Evolutionary conservation across 2,797 vertebrate genomes (phyloP).

Genomic region (Smutsia gigantea): DNA sequence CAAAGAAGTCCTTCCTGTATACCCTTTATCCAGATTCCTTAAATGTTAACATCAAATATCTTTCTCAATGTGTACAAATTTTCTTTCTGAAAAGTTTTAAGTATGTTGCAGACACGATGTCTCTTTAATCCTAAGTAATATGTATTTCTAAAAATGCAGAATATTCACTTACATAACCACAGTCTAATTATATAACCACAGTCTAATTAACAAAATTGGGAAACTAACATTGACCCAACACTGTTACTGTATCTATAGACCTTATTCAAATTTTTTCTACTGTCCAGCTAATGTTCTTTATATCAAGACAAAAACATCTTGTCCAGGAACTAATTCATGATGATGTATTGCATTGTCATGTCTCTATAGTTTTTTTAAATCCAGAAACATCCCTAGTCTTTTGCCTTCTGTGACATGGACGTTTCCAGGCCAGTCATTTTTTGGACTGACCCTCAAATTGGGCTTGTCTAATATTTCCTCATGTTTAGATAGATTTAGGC

Average conservation of each 20-base stretch:
- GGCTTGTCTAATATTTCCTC: neutral
- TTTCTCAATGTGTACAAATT: neutral
- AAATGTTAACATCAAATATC: neutral
- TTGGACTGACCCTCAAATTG: neutral
- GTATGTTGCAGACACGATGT: neutral
- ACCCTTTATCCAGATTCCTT: neutral
- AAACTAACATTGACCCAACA: neutral
- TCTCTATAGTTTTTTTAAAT: neutral
- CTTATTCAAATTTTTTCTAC: neutral
- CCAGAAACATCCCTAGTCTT: neutral
- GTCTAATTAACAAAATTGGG: neutral
- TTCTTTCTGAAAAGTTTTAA: neutral
- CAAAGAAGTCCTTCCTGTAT: neutral
- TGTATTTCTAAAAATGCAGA: neutral
- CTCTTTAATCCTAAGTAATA: neutral
- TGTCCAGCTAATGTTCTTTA: neutral
- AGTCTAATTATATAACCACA: neutral
- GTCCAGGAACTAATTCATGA: slow-evolving; percentile 16
- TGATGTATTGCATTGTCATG: neutral
- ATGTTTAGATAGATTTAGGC: neutral
- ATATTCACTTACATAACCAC: neutral
- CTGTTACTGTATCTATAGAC: neutral
- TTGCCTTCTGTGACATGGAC: neutral
- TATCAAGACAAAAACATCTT: neutral
- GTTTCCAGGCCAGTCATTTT: neutral